A percentile compares a stretch with the other conserved stretches of the same genome.
Evolutionary conservation across 2,797 vertebrate species (phyloP).

Genomic region (Macropus fuliginosus): DNA sequence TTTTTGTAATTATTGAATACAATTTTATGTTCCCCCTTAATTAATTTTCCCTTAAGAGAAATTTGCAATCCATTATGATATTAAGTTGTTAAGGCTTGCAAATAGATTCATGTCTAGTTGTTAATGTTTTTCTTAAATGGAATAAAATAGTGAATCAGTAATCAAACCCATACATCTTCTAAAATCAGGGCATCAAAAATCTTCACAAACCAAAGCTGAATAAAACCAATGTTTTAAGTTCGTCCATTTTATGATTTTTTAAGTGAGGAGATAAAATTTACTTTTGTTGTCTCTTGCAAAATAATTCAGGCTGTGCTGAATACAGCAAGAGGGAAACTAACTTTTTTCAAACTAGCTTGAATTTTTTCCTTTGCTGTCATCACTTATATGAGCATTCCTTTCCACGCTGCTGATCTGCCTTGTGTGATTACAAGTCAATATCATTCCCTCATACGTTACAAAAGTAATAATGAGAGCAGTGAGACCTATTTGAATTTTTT

Average conservation of each 20-base stretch:
- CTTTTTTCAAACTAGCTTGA: not conserved
- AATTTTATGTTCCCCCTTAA: constrained; percentile 10
- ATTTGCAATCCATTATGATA: constrained; percentile 7
- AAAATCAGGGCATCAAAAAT: not conserved
- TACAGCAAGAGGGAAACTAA: not conserved
- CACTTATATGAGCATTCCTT: not conserved
- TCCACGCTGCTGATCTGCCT: not conserved
- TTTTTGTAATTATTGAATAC: not conserved
- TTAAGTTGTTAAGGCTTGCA: constrained; percentile 24
- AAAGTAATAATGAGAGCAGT: not conserved
- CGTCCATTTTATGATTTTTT: not conserved
- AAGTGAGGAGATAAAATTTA: not conserved
- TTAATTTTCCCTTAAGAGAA: constrained; percentile 1
- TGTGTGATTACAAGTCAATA: not conserved
- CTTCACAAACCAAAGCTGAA: not conserved
- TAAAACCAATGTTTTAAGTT: not conserved
- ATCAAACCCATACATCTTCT: not conserved
- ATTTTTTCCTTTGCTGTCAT: not conserved
- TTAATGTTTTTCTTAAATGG: not conserved
- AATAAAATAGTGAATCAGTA: not conserved
- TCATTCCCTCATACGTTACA: not conserved
- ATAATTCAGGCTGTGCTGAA: not conserved
- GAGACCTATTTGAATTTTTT: constrained; percentile 18
- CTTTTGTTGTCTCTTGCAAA: not conserved
- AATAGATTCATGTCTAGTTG: not conserved